phyloP scores from a whole-genome alignment of 2,888 invertebrate species.

The Agapetus fuscipes region DNA sequence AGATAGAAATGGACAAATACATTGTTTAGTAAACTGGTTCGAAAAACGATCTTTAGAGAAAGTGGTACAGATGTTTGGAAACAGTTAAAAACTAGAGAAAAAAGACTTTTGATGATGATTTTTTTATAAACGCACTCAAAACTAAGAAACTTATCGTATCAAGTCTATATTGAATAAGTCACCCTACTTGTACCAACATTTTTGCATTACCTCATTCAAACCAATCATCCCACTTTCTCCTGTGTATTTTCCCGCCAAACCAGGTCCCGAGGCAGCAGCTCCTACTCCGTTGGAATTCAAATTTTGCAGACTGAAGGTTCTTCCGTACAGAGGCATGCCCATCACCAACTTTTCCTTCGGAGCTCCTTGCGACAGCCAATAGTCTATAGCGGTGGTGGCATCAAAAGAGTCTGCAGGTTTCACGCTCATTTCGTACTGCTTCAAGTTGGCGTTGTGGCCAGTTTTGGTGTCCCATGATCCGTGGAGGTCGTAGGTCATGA shows the following conservation, averaged over 20 bases:
- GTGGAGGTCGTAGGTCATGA: conserved; percentile 50
- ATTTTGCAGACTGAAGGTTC: conserved; percentile 30
- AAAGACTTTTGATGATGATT: too few relatives aligned
- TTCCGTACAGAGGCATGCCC: conserved; percentile 34
- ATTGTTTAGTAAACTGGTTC: too few relatives aligned
- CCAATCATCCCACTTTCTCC: conserved; percentile 39
- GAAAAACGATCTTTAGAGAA: too few relatives aligned
- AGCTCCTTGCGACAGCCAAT: conserved; percentile 31
- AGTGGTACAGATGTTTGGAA: too few relatives aligned
- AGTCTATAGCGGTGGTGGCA: conserved; percentile 27
- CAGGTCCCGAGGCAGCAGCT: conserved; percentile 34
- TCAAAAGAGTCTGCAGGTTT: conserved; percentile 7
- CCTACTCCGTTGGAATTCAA: conserved; percentile 29
- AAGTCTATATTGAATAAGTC: neutral
- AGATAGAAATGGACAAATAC: too few relatives aligned
- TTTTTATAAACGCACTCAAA: conserved; percentile 31
- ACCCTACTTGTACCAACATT: too few relatives aligned
- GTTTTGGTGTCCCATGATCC: conserved; percentile 40
- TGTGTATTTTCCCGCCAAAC: conserved; percentile 39
- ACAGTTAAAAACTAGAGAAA: too few relatives aligned
- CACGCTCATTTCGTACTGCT: conserved; percentile 24
- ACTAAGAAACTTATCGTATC: conserved; percentile 1
- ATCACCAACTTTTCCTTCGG: conserved; percentile 30
- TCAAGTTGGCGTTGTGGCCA: conserved; percentile 36
- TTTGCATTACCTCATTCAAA: conserved; percentile 45